phyloP scores from a whole-genome alignment of 2,888 invertebrate genomes.

The Leuctra nigra region DNA sequence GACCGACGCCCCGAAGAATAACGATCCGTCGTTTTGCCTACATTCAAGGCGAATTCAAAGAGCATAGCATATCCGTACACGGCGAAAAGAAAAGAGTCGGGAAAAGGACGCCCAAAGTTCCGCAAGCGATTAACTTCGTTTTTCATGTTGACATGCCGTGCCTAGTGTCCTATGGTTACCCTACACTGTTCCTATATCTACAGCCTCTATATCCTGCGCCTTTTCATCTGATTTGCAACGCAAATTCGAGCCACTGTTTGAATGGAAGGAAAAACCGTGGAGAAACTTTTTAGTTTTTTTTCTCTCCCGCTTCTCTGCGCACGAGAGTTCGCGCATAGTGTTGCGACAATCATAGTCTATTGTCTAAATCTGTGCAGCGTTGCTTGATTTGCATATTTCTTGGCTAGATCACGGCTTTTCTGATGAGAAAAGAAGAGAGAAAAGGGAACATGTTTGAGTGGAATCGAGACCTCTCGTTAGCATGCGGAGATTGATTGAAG shows the following conservation, averaged over 20 bases:
- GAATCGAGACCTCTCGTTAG: no score
- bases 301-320: neutral
- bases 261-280: neutral
- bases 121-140: neutral
- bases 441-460: no score
- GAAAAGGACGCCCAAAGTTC: no score
- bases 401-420: neutral
- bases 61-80: neutral
- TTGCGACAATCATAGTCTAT: neutral
- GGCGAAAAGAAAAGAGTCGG: neutral
- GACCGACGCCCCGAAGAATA: no score
- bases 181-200: no score
- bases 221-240: neutral
- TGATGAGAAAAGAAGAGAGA: neutral
- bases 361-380: neutral
- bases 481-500: no score
- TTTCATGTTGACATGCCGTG: neutral
- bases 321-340: no score
- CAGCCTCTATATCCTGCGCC: neutral
- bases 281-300: neutral
- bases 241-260: neutral
- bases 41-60: neutral
- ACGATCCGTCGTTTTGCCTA: no score
- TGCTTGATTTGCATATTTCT: neutral
- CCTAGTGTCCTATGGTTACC: neutral